phyloP scores from a whole-genome alignment of 2,888 invertebrate species.

The Macropis europaea region DNA sequence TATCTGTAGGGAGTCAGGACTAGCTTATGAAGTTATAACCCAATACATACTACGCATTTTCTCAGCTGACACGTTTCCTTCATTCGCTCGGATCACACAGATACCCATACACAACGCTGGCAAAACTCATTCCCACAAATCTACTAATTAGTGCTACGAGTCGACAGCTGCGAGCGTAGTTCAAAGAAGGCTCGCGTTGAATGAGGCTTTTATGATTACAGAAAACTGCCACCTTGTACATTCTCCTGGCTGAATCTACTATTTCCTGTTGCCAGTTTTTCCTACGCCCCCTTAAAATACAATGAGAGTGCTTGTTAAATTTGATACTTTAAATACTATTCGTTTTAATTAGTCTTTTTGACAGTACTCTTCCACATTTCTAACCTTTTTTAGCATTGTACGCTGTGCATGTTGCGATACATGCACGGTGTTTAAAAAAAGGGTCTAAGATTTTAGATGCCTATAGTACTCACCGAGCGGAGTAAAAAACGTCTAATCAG shows the following conservation, averaged over 20 bases:
- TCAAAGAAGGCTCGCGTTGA: slow-evolving; percentile 53
- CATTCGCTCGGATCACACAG: too few relatives aligned
- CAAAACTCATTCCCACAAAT: too few relatives aligned
- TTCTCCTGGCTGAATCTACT: slow-evolving; percentile 9
- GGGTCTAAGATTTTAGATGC: not conserved
- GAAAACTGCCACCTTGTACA: slow-evolving; percentile 49
- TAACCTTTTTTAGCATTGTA: not conserved
- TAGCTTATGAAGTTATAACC: too few relatives aligned
- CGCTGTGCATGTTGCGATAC: not conserved
- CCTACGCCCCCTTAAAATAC: slow-evolving; percentile 23
- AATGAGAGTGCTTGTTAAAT: slow-evolving; percentile 35
- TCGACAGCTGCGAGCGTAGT: slow-evolving; percentile 33
- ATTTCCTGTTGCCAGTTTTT: slow-evolving; percentile 23
- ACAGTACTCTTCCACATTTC: not conserved
- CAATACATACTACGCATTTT: too few relatives aligned
- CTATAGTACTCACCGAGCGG: too few relatives aligned
- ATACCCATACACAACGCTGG: too few relatives aligned
- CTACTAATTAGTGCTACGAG: slow-evolving; percentile 54
- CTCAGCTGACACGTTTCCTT: too few relatives aligned
- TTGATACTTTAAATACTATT: slow-evolving; percentile 27
- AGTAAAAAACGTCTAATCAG: too few relatives aligned
- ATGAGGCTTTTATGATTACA: slow-evolving; percentile 54
- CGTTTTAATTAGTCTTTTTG: slow-evolving; percentile 24
- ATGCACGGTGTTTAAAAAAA: not conserved
- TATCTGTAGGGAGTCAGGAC: too few relatives aligned